Evolutionary conservation across 2,888 invertebrate genomes (phyloP).

Genomic region (Hirtodrosophila histrioides): DNA sequence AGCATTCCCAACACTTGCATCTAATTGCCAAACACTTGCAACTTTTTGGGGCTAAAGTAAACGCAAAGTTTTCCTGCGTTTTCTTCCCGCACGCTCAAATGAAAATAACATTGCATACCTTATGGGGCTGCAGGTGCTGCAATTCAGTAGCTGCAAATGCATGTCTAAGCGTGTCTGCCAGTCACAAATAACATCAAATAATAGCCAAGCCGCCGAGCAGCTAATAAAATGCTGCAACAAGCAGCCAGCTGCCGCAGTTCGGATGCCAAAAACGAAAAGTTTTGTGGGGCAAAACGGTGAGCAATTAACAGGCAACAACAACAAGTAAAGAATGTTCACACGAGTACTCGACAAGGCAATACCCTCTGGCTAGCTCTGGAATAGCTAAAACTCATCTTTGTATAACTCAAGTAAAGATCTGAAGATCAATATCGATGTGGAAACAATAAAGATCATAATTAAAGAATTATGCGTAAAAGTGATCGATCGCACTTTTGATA

Average conservation of each 20-base stretch:
- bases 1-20: slow-evolving; percentile 40
- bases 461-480: no score
- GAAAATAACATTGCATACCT: slow-evolving; percentile 57
- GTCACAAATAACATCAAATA: slow-evolving; percentile 72
- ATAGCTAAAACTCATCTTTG: no score
- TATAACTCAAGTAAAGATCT: no score
- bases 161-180: slow-evolving; percentile 49
- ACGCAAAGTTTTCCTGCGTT: slow-evolving; percentile 25
- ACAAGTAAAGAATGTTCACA: neutral
- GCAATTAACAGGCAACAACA: slow-evolving; percentile 37
- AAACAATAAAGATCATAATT: no score
- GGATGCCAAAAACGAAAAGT: slow-evolving; percentile 42
- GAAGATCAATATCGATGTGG: no score
- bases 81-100: slow-evolving; percentile 18
- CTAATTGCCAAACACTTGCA: slow-evolving; percentile 60
- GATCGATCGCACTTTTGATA: no score
- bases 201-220: slow-evolving; percentile 41
- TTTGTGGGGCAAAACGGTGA: slow-evolving; percentile 37
- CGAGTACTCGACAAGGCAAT: no score
- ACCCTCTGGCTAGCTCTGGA: no score
- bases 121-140: slow-evolving; percentile 36
- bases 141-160: slow-evolving; percentile 38
- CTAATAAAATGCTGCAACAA: slow-evolving; percentile 67
- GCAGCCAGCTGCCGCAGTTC: slow-evolving; percentile 16
- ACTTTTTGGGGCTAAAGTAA: slow-evolving; percentile 13